Conservation (phyloP, 2,113 vertebrate genomes). For the Xenopus borealis region DNA sequence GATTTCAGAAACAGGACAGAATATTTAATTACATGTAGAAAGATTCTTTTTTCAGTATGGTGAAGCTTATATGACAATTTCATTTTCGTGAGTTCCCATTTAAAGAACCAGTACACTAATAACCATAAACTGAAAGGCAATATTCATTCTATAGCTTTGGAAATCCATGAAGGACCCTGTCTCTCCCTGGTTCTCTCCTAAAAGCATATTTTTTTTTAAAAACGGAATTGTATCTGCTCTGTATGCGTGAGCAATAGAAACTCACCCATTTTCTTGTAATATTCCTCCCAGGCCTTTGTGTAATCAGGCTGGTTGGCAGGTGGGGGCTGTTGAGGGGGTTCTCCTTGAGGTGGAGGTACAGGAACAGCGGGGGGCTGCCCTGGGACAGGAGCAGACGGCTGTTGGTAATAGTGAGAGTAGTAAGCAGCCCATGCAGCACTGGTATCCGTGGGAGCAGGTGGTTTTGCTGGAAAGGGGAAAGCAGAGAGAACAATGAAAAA, state of each 20-base stretch:
- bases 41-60: too few relatives aligned
- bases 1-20: too few relatives aligned
- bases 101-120: too few relatives aligned
- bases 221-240: too few relatives aligned
- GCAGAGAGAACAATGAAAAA: rapidly evolving
- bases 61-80: too few relatives aligned
- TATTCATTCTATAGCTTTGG: too few relatives aligned
- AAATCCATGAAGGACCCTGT: too few relatives aligned
- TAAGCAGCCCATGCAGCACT: conserved; percentile 91
- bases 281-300: conserved; percentile 92
- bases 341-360: conserved; percentile 68
- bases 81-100: too few relatives aligned
- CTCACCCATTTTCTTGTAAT: conserved; percentile 90
- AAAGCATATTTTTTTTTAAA: too few relatives aligned
- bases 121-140: too few relatives aligned
- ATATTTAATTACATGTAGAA: too few relatives aligned
- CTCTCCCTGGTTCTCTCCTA: too few relatives aligned
- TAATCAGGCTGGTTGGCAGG: conserved; percentile 83
- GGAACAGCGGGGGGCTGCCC: conserved; percentile 70
- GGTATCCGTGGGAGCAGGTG: conserved; percentile 72
- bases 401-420: conserved; percentile 89
- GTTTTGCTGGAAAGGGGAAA: conserved; percentile 67
- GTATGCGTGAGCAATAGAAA: neutral
- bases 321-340: conserved; percentile 69
- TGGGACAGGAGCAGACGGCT: conserved; percentile 75